phyloP scores from a whole-genome alignment of 1,140 invertebrate genomes.

The Bombyx mandarina region DNA sequence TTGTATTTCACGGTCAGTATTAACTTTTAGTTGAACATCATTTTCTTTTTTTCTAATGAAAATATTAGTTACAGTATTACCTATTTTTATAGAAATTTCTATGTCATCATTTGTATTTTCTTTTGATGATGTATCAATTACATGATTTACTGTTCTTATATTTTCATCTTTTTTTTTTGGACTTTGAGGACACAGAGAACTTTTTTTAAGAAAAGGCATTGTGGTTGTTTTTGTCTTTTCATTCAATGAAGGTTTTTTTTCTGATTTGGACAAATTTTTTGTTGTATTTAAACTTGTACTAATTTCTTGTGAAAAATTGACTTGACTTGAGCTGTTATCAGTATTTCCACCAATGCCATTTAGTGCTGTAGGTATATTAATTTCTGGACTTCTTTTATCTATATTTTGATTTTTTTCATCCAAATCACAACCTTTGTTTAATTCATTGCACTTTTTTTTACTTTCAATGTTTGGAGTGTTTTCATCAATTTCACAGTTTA shows the following conservation, averaged over 20 bases:
- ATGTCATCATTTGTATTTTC: conserved; percentile 36
- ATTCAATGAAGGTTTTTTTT: no score
- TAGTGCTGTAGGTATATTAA: no score
- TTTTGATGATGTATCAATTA: conserved; percentile 11
- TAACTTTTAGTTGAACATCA: conserved; percentile 42
- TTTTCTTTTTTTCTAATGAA: conserved; percentile 47
- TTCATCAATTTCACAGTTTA: conserved; percentile 23
- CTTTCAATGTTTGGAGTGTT: conserved; percentile 7
- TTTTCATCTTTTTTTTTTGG: not conserved
- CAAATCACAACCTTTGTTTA: not conserved
- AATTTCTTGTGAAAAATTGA: no score
- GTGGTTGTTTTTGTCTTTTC: no score
- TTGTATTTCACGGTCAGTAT: conserved; percentile 43
- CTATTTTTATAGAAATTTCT: conserved; percentile 55
- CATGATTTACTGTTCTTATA: conserved; percentile 12
- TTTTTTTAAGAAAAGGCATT: conserved; percentile 36
- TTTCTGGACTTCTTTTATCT: no score
- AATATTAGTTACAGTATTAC: conserved; percentile 47
- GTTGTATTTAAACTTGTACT: no score
- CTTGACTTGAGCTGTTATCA: no score
- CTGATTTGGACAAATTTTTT: no score
- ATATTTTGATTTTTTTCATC: no score
- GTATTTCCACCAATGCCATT: no score
- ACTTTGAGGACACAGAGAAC: conserved; percentile 16
- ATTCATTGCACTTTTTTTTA: conserved; percentile 8